Evolutionary conservation across 2,888 invertebrate species (phyloP), one percentile per base, ranked within the genome.

Genomic region (Amphipyra tragopoginis): DNA sequence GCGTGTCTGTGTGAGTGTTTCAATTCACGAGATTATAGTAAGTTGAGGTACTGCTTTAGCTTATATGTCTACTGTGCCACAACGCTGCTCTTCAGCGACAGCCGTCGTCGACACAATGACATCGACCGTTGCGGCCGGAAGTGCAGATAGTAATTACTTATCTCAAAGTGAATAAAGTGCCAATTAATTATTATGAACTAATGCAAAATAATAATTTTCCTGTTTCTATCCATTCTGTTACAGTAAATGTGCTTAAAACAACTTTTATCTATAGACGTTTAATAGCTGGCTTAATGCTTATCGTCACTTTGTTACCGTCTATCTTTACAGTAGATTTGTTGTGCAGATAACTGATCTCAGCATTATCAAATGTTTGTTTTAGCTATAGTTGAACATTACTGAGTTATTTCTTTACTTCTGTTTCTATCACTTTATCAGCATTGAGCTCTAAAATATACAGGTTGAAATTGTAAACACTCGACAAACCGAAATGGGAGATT

Each of bases 291-390:
- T 66, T 56, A 21, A 60, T 13, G 9, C 39, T 60, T 76, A 76
- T 66, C 65, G 44, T n/a, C 29, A 62, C 57, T 56, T 54, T n/a
- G 47, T 11, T 54, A 59, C 40, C 43, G 29, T 36, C 45, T 64
- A 64, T 76, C 60, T 33, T 44, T 11, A n/a, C 39, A 44, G 42
- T 34, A 56, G 60, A 49, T 55, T 15, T 44, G 47, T 55, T 43
- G 21, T 63, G 42, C 14, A 57, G 79, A 74, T 76, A 77, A 66
- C 33, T 48, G 42, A 57, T 60, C 26, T 45, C 43, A 33, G 34
- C 21, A 54, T 61, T 59, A 67, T 75, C 68, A 47, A 45, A 33
- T 64, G n/a, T 67, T 60, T 67, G 45, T 38, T 42, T 55, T 48
- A 33, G 0, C 53, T 21, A 50, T 8, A 38, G 3, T 47, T 53